Base-by-base conservation (phyloP, 2,888 invertebrate genomes). In the Drosophila barbarae region DNA sequence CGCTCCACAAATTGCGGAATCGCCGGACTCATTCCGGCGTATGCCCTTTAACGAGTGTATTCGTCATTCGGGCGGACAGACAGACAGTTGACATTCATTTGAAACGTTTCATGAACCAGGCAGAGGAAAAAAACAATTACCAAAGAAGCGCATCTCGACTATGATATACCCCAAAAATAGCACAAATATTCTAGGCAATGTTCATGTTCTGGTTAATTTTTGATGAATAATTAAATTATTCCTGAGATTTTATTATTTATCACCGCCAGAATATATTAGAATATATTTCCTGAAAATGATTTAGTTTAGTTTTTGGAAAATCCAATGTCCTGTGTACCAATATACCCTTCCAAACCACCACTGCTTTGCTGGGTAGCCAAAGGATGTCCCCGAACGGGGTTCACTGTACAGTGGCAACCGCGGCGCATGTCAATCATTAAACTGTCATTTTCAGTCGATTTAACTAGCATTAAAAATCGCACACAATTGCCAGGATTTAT, bases 381-480 rank as follows among this genome's bases (percentile, higher is more conserved):
- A 39, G 53, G 71, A 59, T 71, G 41, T 39, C 42, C 44, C 36
- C 44, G 54, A 64, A 66, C 50, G 71, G 71, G 67, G 67, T 67
- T 36, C 61, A 46, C 63, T 52, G 49, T 47, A 53, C 63, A 70
- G 67, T 44, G 50, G 44, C 61, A 34, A 57, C 46, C 52, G 21
- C 49, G 76, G 79, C 82, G 79, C 79, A 74, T 84, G 82, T 82
- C 82, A 82, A 82, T 82, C 82, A 82, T 85, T 85, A 84, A 85
- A 82, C 82, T 82, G 86, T 85, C 86, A 85, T 85, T 85, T 85
- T 85, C 82, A 85, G 79, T 85, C 86, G 82, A 85, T 84, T 82
- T 85, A 85, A 82, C 84, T 84, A 82, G 83, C 86, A 82, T 84
- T 85, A 84, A 85, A 82, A 82, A 81, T 84, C 84, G 84, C 71